Base-by-base conservation (phyloP, 1,140 invertebrate species). In the Acromyrmex heyeri region DNA sequence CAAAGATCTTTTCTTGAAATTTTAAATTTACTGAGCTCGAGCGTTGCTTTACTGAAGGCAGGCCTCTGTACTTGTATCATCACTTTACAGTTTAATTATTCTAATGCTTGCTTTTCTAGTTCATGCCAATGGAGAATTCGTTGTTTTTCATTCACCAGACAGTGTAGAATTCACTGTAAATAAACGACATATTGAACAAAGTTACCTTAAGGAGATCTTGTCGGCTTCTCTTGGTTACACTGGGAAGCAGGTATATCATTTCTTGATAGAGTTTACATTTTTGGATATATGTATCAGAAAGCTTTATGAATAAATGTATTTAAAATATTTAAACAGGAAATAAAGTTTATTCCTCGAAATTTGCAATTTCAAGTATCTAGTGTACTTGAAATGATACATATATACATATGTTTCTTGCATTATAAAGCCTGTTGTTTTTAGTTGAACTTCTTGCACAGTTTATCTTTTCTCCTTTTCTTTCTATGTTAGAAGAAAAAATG, bases 161-260 rank as follows among this genome's bases (percentile, higher is more conserved):
- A 96, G 96, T 88, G 94, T 97, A 61, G 94, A 95, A 73, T 98
- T 98, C 92, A 95, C 96, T 88, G 97, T 97, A 53, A 96, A 96
- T 89, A 95, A 96, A 85, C 30, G 91, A 34, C 30, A 0, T 34
- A 87, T 97, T 6, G 95, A 96, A 85, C 96, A 97, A 91, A 97
- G 96, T 82, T 94, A 96, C 24, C 93, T 97, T 1, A 97, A 97
- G 91, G 97, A 98, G 94, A 95, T 98, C n/a, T 96, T 97, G 88
- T 96, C 96, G 44, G 97, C 97, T 96, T 70, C 2, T 34, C 94
- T 97, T 88, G 97, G 97, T 76, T 96, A 97, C 75, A 97, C 97
- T 14, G 96, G 96, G 21, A 95, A 95, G 89, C 95, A 96, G 93
- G 96, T 97, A 94, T 86, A 82, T 87, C 44, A 50, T 83, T 48